Conservation (phyloP, 2,113 vertebrate species). For the Crotalus helleri region DNA sequence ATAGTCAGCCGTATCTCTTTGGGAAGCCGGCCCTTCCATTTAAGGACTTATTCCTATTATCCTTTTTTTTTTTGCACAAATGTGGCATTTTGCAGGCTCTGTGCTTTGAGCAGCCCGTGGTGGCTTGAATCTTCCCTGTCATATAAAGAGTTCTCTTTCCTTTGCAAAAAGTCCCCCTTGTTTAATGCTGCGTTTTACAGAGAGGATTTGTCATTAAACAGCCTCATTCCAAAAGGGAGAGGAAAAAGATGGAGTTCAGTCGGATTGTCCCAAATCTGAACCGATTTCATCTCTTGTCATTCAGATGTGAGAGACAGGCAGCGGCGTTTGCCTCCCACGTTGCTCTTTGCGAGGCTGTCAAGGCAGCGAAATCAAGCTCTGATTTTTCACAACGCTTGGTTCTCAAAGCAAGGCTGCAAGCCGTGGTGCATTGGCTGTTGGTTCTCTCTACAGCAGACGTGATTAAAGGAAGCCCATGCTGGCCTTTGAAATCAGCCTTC, state of each 20-base stretch:
- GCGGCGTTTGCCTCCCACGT: not conserved
- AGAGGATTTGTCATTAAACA: slow-evolving; percentile 12
- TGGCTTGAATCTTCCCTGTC: slow-evolving; percentile 38
- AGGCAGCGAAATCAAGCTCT: not conserved
- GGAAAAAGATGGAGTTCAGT: slow-evolving; percentile 21
- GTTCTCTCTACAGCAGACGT: not conserved
- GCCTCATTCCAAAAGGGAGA: not conserved
- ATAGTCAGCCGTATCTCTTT: slow-evolving; percentile 37
- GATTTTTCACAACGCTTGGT: not conserved
- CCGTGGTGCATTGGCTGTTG: not conserved
- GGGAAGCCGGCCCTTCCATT: slow-evolving; percentile 54
- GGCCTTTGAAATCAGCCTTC: not conserved
- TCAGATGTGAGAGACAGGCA: not conserved
- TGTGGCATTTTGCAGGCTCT: slow-evolving; percentile 40
- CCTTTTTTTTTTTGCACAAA: slow-evolving; percentile 30
- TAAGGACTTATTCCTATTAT: slow-evolving; percentile 49
- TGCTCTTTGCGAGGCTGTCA: not conserved
- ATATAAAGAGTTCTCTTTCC: slow-evolving; percentile 31
- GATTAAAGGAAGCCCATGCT: not conserved
- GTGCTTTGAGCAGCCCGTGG: not conserved
- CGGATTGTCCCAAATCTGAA: not conserved
- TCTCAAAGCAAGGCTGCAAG: not conserved
- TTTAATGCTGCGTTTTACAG: slow-evolving; percentile 25
- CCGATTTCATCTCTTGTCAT: not conserved
- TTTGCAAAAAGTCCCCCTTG: not conserved